These are phyloP conservation scores for Elymnias hypermnestra DNA, from an alignment of 1,140 invertebrate species.

Conservation along the genomic window DNA sequence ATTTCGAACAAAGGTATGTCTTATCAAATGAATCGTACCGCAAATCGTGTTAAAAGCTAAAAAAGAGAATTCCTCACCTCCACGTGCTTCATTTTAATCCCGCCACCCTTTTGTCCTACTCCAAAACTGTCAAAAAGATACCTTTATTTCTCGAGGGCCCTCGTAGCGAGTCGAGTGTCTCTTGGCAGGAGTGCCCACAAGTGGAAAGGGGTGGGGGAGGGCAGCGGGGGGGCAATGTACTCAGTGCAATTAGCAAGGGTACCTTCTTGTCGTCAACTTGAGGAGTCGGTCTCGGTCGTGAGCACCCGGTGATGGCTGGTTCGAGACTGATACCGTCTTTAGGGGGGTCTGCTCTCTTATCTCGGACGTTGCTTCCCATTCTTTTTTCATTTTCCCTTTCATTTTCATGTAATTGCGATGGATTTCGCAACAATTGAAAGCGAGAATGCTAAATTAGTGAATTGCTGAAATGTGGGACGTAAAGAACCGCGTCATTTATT, in stretches of 20 bases:
- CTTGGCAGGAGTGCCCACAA: slow-evolving; percentile 29
- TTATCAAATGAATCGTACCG: too few species aligned
- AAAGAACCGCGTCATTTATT: too few species aligned
- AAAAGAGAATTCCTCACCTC: slow-evolving; percentile 11
- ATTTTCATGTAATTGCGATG: background rate
- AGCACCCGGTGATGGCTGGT: slow-evolving; percentile 35
- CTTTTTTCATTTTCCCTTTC: slow-evolving; percentile 17
- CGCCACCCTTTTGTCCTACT: slow-evolving; percentile 13
- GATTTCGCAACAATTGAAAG: too few species aligned
- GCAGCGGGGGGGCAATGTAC: slow-evolving; percentile 9
- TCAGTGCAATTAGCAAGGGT: slow-evolving; percentile 33
- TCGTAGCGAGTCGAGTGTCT: slow-evolving; percentile 37
- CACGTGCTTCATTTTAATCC: slow-evolving; percentile 9
- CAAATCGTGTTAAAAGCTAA: too few species aligned
- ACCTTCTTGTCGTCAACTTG: slow-evolving; percentile 48
- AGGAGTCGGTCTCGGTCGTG: slow-evolving; percentile 55
- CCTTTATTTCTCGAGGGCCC: slow-evolving; percentile 42
- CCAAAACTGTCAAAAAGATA: slow-evolving; percentile 47
- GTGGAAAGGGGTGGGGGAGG: slow-evolving; percentile 22
- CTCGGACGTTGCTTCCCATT: slow-evolving; percentile 17
- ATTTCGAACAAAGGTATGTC: too few species aligned
- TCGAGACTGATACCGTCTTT: slow-evolving; percentile 68
- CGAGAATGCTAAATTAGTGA: too few species aligned
- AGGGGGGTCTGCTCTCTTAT: slow-evolving; percentile 37
- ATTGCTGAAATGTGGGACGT: too few species aligned